Conservation (phyloP, 2,888 invertebrate species). For the Mimas tiliae region DNA sequence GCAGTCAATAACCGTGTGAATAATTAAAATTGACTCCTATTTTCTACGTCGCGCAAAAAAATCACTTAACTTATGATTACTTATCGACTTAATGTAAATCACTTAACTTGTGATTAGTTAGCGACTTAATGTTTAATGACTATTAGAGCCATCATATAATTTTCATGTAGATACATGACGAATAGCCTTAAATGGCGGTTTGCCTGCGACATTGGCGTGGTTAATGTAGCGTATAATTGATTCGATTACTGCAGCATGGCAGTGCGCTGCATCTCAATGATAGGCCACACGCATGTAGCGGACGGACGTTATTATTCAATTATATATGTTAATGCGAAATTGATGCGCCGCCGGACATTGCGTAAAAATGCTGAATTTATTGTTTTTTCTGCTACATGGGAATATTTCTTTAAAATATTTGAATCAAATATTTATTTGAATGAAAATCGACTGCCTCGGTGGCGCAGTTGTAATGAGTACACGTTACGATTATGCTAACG, state of each 20-base stretch:
- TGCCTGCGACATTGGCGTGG: conserved; percentile 22
- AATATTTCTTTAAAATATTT: no score
- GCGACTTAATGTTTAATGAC: no score
- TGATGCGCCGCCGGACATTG: conserved; percentile 31
- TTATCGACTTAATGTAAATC: no score
- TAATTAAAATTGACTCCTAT: no score
- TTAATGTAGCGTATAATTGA: conserved; percentile 34
- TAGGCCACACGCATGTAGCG: conserved; percentile 17
- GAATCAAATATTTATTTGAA: no score
- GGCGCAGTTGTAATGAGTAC: no score
- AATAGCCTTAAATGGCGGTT: conserved; percentile 23
- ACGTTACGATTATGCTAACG: no score
- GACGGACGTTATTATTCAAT: conserved; percentile 35
- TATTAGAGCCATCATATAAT: background rate
- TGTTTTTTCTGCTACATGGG: conserved; percentile 27
- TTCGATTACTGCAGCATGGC: conserved; percentile 29
- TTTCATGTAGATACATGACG: conserved; percentile 2
- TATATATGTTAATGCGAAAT: conserved; percentile 34
- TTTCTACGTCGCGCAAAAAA: no score
- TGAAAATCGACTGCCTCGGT: no score
- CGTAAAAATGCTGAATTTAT: conserved; percentile 30
- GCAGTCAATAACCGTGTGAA: no score
- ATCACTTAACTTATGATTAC: no score
- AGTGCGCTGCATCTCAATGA: conserved; percentile 9
- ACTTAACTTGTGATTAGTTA: no score